Conservation (phyloP, 2,797 vertebrate species). For the Malurus leucopterus region DNA sequence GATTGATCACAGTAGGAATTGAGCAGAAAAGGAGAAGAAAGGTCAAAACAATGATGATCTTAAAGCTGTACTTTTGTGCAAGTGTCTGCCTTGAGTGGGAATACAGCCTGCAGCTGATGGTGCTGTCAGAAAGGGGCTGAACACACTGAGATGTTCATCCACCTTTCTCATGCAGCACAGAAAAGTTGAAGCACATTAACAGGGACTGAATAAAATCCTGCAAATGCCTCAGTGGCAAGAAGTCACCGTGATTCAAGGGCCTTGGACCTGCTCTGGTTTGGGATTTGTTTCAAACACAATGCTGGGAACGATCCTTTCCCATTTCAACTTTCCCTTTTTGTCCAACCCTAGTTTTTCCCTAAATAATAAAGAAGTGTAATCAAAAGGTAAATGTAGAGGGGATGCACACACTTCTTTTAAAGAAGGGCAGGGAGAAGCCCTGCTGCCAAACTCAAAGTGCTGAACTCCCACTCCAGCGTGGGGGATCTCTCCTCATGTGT, state of each 20-base stretch:
- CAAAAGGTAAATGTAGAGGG: not conserved
- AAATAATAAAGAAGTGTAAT: not conserved
- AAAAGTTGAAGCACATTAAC: not conserved
- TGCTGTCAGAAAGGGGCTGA: not conserved
- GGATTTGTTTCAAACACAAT: not conserved
- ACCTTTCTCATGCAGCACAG: not conserved
- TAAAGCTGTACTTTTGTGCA: not conserved
- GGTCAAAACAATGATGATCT: slow-evolving; percentile 34
- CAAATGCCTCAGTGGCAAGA: not conserved
- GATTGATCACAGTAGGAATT: slow-evolving; percentile 34
- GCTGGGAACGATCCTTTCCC: not conserved
- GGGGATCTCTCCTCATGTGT: too few species aligned
- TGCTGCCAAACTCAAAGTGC: fast-evolving
- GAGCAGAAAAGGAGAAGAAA: slow-evolving; percentile 32
- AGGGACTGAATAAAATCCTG: not conserved
- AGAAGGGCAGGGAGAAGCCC: not conserved
- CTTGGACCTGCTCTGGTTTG: not conserved
- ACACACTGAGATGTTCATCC: not conserved
- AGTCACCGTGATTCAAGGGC: not conserved
- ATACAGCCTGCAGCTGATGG: not conserved
- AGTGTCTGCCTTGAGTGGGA: not conserved
- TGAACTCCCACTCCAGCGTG: fast-evolving
- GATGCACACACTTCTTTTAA: fast-evolving
- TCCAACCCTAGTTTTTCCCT: not conserved
- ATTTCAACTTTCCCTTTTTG: not conserved